Evolutionary conservation across 1,140 invertebrate genomes (phyloP).

Genomic region (Orchesella cincta): DNA sequence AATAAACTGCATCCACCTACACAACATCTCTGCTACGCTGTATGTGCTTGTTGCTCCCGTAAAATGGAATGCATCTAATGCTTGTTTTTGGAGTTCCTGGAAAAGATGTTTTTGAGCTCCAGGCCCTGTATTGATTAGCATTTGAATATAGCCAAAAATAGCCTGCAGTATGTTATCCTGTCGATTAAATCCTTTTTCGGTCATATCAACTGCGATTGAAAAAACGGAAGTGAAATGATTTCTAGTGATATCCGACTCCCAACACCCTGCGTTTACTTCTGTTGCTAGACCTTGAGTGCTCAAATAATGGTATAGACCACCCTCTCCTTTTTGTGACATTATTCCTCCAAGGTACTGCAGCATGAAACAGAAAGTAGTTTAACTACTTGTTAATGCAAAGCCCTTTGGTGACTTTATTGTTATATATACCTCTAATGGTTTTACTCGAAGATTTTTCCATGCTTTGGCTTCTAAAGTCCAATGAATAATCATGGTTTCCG

Average conservation of each 20-base stretch:
- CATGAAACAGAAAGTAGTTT: not conserved
- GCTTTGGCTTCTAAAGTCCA: not conserved
- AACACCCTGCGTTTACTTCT: not conserved
- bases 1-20: not conserved
- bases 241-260: not conserved
- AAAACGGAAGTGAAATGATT: slow-evolving; percentile 15
- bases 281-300: not conserved
- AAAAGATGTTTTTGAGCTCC: not conserved
- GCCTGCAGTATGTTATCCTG: slow-evolving; percentile 4
- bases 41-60: not conserved
- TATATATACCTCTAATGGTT: slow-evolving; percentile 10
- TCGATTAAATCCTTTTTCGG: not conserved
- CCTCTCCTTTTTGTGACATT: not conserved
- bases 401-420: too few species aligned
- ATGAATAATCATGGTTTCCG: not conserved
- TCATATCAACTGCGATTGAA: not conserved
- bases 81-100: slow-evolving; percentile 19
- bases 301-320: not conserved
- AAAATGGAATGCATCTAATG: not conserved
- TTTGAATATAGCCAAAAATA: not conserved
- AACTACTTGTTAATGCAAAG: too few species aligned
- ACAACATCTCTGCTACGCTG: not conserved
- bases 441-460: not conserved
- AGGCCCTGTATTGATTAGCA: not conserved
- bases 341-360: not conserved